These are phyloP conservation scores for Cydia pomonella DNA, from an alignment of 1,140 invertebrate genomes.

Conservation along the genomic window DNA sequence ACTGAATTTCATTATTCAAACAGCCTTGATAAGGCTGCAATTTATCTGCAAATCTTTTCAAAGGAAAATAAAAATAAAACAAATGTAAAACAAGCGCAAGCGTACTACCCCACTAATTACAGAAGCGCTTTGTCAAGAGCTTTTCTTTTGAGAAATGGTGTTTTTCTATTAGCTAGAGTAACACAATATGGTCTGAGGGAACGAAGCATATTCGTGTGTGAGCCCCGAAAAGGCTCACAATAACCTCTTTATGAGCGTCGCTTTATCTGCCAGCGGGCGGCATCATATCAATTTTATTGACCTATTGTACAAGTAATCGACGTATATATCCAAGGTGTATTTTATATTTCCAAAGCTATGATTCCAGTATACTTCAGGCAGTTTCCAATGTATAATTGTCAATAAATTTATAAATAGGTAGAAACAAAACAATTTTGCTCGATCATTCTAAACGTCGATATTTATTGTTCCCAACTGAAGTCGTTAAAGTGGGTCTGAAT, in stretches of 20 bases:
- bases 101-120: background rate
- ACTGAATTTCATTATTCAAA: background rate
- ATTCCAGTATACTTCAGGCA: background rate
- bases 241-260: constrained; percentile 55
- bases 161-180: constrained; percentile 9
- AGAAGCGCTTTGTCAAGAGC: constrained; percentile 6
- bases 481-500: background rate
- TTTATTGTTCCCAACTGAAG: background rate
- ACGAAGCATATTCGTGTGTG: constrained; percentile 8
- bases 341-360: background rate
- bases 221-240: constrained; percentile 35
- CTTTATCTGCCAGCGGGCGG: constrained; percentile 66
- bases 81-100: background rate
- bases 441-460: background rate
- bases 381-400: no score
- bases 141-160: constrained; percentile 7
- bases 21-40: background rate
- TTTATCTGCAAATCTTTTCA: background rate
- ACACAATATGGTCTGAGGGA: constrained; percentile 18
- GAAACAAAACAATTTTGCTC: background rate
- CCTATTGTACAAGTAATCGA: constrained; percentile 53
- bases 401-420: no score
- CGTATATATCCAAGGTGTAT: constrained; percentile 25
- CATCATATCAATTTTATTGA: constrained; percentile 65
- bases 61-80: background rate